Base-by-base conservation (phyloP, 2,888 invertebrate species). In the Hylaea fasciaria region DNA sequence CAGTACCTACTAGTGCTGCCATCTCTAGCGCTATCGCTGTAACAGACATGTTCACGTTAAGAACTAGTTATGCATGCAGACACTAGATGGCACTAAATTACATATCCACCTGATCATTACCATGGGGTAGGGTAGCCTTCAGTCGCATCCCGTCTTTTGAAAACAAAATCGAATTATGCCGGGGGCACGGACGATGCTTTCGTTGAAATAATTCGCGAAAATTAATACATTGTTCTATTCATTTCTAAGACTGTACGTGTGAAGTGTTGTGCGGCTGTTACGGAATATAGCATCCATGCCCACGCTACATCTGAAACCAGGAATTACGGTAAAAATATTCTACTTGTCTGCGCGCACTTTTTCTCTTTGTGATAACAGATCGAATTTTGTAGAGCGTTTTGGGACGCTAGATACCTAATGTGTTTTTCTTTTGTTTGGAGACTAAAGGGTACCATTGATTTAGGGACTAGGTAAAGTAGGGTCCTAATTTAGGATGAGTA, bases 251-350 rank as follows among this genome's bases (percentile, higher is more conserved):
- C 64, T 71, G 71, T 80, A 70, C 73, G 82, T 81, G 85, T 87
- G 81, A 77, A 81, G 87, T 89, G 85, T 69, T 82, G 85, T 87
- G 82, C 62, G 66, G 65, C 68, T 73, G 59, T 68, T 62, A 65
- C 70, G 71, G 65, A 65, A 61, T 71, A 71, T 71, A 66, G n/a
- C 70, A 83, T 79, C 77, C 77, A 93, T 92, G 93, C 93, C 93
- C 76, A 86, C 92, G 63, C 70, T 93, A 87, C 89, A 92, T 66
- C 83, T 93, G 69, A 92, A 92, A 75, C 89, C 92, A 66, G 91
- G 92, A 82, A 82, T 92, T 66, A 91, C 92, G 89, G 93, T 93
- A 83, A 85, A 62, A 61, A 47, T 55, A 62, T 49, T 45, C 69
- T 73, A 73, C 69, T 70, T n/a, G n/a, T n/a, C 75, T 52, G 35